Evolutionary conservation across 2,797 vertebrate genomes (phyloP).

Genomic region (Catamblyrhynchus diadema): DNA sequence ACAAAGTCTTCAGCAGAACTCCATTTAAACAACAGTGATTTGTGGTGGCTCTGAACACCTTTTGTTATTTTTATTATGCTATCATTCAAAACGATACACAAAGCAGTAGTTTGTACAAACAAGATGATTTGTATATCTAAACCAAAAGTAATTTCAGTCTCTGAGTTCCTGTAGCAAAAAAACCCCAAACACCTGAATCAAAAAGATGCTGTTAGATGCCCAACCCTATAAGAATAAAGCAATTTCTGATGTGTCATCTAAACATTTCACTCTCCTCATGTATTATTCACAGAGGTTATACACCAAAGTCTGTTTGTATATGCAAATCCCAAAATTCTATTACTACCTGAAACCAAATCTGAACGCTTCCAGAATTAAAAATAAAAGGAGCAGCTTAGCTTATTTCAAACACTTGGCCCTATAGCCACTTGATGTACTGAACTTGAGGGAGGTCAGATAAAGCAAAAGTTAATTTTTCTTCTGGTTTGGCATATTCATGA

Average conservation of each 20-base stretch:
- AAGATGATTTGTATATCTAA: background rate
- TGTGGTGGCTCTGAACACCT: background rate
- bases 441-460: background rate
- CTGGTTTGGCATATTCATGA: background rate
- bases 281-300: background rate
- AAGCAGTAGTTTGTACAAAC: background rate
- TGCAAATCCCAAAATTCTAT: background rate
- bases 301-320: background rate
- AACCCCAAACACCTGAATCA: background rate
- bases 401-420: background rate
- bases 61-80: background rate
- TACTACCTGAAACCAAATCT: background rate
- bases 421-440: background rate
- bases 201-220: background rate
- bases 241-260: background rate
- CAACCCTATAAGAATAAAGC: background rate
- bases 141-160: background rate
- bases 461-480: background rate
- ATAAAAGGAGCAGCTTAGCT: background rate
- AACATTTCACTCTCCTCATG: background rate
- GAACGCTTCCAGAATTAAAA: background rate
- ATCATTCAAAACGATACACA: background rate
- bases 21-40: background rate
- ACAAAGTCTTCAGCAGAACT: background rate
- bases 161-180: background rate